Evolutionary conservation across 2,113 vertebrate species (phyloP), one percentile per base, ranked within the genome.

Genomic region (Zapus hudsonius): DNA sequence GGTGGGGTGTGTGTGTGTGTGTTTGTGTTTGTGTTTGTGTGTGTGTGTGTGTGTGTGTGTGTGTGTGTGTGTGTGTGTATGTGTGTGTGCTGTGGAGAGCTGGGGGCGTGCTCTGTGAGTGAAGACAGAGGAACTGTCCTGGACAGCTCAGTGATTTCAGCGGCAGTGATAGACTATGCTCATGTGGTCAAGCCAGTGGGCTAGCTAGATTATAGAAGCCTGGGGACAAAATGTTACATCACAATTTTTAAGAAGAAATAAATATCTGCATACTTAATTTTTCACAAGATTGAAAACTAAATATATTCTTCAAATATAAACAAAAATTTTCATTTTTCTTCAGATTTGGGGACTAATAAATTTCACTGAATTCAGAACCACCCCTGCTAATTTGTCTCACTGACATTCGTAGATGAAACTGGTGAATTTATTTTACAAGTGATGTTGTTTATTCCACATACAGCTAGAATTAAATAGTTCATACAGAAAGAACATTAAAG

Each of bases 381-480:
- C 61, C 57, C 29, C 76, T 70, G 59, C 25, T 76, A 57, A 63
- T 69, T 27, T 84, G 73, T 12, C 76, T 87, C 67, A 47, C 31
- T 36, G 31, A 47, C 38, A 17, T 82, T 87, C 52, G 70, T 84
- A 47, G 20, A 44, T 72, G 36, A 94, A 72, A 75, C 7, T n/a
- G 40, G 40, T 67, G 89, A 57, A 87, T 82, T 73, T 57, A 75
- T 86, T 83, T 83, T 94, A 82, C 82, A 94, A 93, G 0, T 72
- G 11, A 64, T 40, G 2, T 36, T 92, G 84, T 59, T 88, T 83
- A 83, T 38, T 84, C 47, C 79, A 84, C 2, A 23, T 52, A 5
- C 31, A 74, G 63, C 72, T 47, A 57, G 82, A 95, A 82, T 78
- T 93, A 85, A 93, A 95, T 86, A 80, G 93, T 42, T 92, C 78